phyloP scores from a whole-genome alignment of 2,113 vertebrate species.

The Dunckerocampus dactyliophorus region DNA sequence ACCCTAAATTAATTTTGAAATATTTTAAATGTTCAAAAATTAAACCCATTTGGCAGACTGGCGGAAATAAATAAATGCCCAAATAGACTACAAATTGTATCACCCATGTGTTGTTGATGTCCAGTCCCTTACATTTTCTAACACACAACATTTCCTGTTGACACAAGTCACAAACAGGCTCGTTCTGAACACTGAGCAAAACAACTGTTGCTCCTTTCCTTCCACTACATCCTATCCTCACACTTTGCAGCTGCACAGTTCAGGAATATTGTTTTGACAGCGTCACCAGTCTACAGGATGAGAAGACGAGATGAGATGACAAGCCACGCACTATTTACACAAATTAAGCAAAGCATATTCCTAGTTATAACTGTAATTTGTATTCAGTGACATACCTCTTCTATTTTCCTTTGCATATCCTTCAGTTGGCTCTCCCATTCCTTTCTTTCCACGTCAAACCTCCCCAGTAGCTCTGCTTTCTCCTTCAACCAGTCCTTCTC shows the following conservation, averaged over 20 bases:
- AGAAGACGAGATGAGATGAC: conserved; percentile 23
- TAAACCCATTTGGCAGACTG: no score
- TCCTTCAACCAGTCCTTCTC: conserved; percentile 85
- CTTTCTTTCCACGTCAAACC: conserved; percentile 88
- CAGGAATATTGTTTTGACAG: conserved; percentile 46
- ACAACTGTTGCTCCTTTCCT: conserved; percentile 12
- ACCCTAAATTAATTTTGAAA: no score
- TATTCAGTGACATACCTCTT: conserved; percentile 77
- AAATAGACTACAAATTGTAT: no score
- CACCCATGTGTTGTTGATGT: background rate
- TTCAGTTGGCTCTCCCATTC: conserved; percentile 96
- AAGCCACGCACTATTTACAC: background rate
- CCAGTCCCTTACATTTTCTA: background rate
- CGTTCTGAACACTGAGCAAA: conserved; percentile 11
- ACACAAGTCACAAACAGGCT: conserved; percentile 2
- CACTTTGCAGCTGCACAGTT: conserved; percentile 38
- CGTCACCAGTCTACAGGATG: conserved; percentile 40
- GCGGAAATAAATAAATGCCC: no score
- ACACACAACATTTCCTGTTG: background rate
- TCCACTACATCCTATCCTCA: conserved; percentile 29
- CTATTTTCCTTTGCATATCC: conserved; percentile 95
- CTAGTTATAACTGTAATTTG: no score
- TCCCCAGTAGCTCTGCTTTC: conserved; percentile 87
- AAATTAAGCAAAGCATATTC: no score
- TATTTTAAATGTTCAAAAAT: no score